These are phyloP conservation scores for Limnephilus auricula DNA, from an alignment of 2,888 invertebrate genomes.

Conservation along the genomic window DNA sequence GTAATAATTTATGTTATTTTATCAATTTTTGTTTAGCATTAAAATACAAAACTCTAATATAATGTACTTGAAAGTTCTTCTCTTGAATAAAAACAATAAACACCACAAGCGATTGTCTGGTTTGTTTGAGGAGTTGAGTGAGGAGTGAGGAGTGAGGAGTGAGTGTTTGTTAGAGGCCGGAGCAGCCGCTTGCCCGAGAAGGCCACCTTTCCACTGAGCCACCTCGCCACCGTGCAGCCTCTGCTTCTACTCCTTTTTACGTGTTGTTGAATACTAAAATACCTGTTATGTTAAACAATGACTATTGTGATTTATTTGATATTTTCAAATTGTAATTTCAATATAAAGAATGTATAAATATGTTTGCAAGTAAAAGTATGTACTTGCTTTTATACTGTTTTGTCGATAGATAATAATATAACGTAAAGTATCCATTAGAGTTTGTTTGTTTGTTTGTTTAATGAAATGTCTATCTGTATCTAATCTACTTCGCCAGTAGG, in stretches of 20 bases:
- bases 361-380: conserved; percentile 28
- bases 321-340: conserved; percentile 49
- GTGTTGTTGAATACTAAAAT: conserved; percentile 29
- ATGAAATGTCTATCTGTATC: conserved; percentile 32
- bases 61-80: conserved; percentile 40
- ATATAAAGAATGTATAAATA: conserved; percentile 46
- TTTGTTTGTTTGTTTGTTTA: conserved; percentile 16
- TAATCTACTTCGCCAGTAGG: background rate
- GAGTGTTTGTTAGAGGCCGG: background rate
- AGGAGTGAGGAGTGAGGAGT: background rate
- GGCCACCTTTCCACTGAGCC: background rate
- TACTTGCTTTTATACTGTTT: conserved; percentile 56
- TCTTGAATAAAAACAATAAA: conserved; percentile 35
- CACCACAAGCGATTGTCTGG: conserved; percentile 33
- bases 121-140: background rate
- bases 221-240: background rate
- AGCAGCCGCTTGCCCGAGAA: background rate
- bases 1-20: conserved; percentile 33
- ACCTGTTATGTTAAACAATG: conserved; percentile 50
- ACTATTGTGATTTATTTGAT: conserved; percentile 55
- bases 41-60: conserved; percentile 41
- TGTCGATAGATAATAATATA: conserved; percentile 48
- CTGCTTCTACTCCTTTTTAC: background rate
- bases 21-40: conserved; percentile 31
- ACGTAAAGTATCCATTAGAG: conserved; percentile 47